Percentiles rank a stretch among this genome's conserved stretches.
Evolutionary conservation across 2,888 invertebrate genomes (phyloP).

Genomic region (Bellardia pandia): DNA sequence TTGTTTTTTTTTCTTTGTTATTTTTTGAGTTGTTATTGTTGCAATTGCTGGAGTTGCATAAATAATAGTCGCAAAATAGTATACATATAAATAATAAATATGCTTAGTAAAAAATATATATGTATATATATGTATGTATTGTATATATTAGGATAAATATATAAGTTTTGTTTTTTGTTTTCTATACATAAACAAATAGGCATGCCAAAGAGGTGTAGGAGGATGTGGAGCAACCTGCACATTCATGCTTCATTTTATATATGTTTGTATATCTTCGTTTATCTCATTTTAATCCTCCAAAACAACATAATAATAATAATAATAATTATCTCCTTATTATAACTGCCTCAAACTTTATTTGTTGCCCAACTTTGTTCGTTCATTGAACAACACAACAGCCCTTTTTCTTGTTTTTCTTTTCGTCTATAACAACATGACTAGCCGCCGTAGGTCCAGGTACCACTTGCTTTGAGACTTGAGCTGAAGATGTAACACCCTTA

Average conservation of each 20-base stretch:
- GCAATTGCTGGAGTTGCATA: constrained; percentile 48
- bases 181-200: constrained; percentile 70
- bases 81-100: constrained; percentile 72
- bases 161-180: constrained; percentile 60
- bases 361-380: constrained; percentile 72
- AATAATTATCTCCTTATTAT: constrained; percentile 55
- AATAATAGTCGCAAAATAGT: constrained; percentile 67
- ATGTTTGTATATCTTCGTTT: constrained; percentile 31
- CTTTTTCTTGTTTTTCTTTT: constrained; percentile 98
- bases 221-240: constrained; percentile 46
- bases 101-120: constrained; percentile 69
- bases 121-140: constrained; percentile 39
- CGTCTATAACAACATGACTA: constrained; percentile 91
- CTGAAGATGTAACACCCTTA: constrained; percentile 83
- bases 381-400: constrained; percentile 97
- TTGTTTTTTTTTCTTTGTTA: background rate
- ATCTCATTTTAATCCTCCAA: constrained; percentile 36
- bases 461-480: constrained; percentile 85
- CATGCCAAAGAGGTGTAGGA: constrained; percentile 58
- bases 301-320: constrained; percentile 64
- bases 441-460: constrained; percentile 92
- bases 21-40: constrained; percentile 43
- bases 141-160: constrained; percentile 64
- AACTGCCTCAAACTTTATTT: constrained; percentile 55
- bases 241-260: constrained; percentile 36